Percentiles rank a stretch among this genome's conserved stretches.
phyloP scores from a whole-genome alignment of 1,140 invertebrate species.

The Nylanderia fulva region DNA sequence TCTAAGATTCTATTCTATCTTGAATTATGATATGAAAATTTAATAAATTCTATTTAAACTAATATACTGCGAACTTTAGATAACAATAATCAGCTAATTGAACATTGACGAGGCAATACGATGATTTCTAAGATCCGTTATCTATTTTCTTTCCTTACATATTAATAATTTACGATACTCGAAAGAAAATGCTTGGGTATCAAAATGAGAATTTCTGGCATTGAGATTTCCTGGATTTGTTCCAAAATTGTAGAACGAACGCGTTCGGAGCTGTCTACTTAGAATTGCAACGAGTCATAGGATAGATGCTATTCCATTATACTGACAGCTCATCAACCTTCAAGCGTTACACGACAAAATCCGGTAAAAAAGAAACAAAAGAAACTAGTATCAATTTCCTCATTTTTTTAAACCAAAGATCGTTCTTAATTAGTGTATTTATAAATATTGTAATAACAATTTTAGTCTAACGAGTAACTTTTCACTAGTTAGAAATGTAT shows the following conservation, averaged over 20 bases:
- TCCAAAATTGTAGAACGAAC: constrained; percentile 27
- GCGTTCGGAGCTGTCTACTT: constrained; percentile 18
- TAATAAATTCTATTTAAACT: not conserved
- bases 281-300: constrained; percentile 43
- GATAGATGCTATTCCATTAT: constrained; percentile 47
- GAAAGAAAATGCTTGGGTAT: not conserved
- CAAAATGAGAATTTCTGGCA: not conserved
- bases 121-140: not conserved
- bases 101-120: not conserved
- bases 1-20: too few relatives aligned
- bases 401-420: constrained; percentile 26
- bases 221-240: constrained; percentile 32
- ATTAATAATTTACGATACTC: not conserved
- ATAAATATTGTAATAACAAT: not conserved
- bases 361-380: constrained; percentile 4
- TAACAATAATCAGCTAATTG: not conserved
- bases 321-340: constrained; percentile 53
- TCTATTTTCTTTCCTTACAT: not conserved
- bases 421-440: constrained; percentile 13
- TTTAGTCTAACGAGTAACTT: not conserved
- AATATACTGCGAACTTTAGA: not conserved
- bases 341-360: not conserved
- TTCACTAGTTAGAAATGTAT: not conserved
- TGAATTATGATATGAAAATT: not conserved
- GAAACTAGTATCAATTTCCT: constrained; percentile 38